Conservation (phyloP, 1,140 invertebrate genomes). For the Drosophila malerkotliana region DNA sequence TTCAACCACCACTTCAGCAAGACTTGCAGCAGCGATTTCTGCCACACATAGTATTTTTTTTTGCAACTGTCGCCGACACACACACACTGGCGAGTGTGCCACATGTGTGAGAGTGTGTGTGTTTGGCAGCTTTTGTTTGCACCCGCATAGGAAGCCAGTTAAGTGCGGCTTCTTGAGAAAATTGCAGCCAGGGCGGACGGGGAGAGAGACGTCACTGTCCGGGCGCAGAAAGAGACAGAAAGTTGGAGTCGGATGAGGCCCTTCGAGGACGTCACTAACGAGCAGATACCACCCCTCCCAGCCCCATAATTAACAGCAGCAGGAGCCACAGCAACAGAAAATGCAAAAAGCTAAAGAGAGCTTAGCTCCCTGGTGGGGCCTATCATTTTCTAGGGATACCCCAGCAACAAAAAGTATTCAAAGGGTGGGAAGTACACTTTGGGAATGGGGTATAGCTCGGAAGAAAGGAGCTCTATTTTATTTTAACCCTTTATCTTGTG, state of each 20-base stretch:
- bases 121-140: slow-evolving; percentile 76
- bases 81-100: too few species aligned
- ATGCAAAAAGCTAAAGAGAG: slow-evolving; percentile 27
- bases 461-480: neutral
- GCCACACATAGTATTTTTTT: slow-evolving; percentile 67
- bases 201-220: slow-evolving; percentile 16
- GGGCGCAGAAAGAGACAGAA: slow-evolving; percentile 6
- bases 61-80: slow-evolving; percentile 51
- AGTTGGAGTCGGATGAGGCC: slow-evolving; percentile 6
- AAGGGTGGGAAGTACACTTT: neutral
- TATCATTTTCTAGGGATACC: slow-evolving; percentile 52
- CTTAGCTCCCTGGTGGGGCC: slow-evolving; percentile 56
- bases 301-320: slow-evolving; percentile 69
- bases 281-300: slow-evolving; percentile 32
- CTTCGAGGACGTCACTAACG: slow-evolving; percentile 66
- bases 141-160: slow-evolving; percentile 81
- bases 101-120: slow-evolving; percentile 8
- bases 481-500: neutral
- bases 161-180: slow-evolving; percentile 83
- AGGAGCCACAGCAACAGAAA: slow-evolving; percentile 40
- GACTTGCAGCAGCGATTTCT: slow-evolving; percentile 66
- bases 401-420: slow-evolving; percentile 8
- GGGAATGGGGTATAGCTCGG: neutral
- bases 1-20: slow-evolving; percentile 65
- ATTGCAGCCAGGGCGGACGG: slow-evolving; percentile 64